Conservation (phyloP, 92 coral and sea anemone genomes). For the Muricea muricata region DNA sequence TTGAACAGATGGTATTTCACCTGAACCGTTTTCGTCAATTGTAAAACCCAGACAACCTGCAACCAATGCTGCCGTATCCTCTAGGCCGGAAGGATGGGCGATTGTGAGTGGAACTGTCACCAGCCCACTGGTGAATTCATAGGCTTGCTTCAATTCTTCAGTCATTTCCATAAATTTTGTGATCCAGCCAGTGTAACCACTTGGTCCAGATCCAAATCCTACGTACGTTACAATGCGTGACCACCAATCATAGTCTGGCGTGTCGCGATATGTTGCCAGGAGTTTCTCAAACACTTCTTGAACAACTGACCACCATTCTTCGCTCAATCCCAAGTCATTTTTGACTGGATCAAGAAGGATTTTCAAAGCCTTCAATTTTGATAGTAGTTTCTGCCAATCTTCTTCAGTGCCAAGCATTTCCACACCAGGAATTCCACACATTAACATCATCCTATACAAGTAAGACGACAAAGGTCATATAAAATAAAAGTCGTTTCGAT, state of each 20-base stretch:
- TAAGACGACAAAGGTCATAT: too few relatives aligned
- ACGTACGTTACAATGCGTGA: slow-evolving; percentile 49
- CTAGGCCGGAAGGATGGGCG: slow-evolving; percentile 6
- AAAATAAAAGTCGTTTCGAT: not conserved
- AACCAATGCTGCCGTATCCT: slow-evolving; percentile 64
- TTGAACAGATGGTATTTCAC: slow-evolving; percentile 57
- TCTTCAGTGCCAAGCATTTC: slow-evolving; percentile 70
- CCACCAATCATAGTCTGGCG: slow-evolving; percentile 69
- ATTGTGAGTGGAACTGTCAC: slow-evolving; percentile 53
- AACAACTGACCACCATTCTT: slow-evolving; percentile 58
- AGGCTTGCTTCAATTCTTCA: not conserved
- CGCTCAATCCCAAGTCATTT: slow-evolving; percentile 38
- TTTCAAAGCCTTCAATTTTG: slow-evolving; percentile 44
- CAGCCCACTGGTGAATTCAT: slow-evolving; percentile 51
- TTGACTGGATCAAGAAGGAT: slow-evolving; percentile 58
- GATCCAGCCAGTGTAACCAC: slow-evolving; percentile 35
- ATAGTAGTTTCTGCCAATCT: slow-evolving; percentile 59
- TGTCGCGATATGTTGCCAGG: slow-evolving; percentile 51
- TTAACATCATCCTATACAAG: slow-evolving; percentile 5
- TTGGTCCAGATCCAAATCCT: slow-evolving; percentile 48
- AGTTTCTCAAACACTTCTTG: slow-evolving; percentile 61
- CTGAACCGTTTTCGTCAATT: slow-evolving; percentile 29
- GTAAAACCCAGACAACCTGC: slow-evolving; percentile 71
- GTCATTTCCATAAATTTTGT: slow-evolving; percentile 47
- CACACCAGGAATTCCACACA: slow-evolving; percentile 27